Conservation (phyloP, 1,140 invertebrate genomes). For the Monomorium pharaonis region DNA sequence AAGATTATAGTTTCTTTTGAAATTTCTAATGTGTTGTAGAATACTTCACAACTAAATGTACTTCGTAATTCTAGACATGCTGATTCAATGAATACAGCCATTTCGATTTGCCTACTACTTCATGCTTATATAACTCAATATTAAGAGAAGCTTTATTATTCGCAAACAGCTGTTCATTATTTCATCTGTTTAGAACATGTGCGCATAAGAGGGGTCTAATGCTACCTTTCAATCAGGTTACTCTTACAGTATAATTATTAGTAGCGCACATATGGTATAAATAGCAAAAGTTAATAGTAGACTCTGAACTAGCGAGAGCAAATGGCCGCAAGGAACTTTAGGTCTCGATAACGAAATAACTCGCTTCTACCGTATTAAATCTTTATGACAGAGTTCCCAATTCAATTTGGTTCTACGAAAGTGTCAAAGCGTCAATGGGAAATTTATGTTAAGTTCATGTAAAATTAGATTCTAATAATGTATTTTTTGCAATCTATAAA, state of each 20-base stretch:
- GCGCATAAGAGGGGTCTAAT: conserved; percentile 23
- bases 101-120: not conserved
- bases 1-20: not conserved
- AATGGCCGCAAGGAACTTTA: conserved; percentile 27
- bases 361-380: not conserved
- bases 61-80: not conserved
- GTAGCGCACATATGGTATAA: conserved; percentile 47
- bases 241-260: conserved; percentile 68
- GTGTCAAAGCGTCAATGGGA: not conserved
- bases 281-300: conserved; percentile 55
- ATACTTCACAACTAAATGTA: not conserved
- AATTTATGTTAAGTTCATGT: not conserved
- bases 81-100: not conserved
- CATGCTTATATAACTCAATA: not conserved
- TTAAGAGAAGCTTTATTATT: not conserved
- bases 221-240: conserved; percentile 50
- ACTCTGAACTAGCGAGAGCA: conserved; percentile 17
- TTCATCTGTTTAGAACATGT: not conserved
- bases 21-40: not conserved
- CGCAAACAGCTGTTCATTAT: conserved; percentile 40
- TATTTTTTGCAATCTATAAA: not conserved
- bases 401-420: not conserved
- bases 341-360: not conserved
- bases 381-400: not conserved
- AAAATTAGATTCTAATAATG: not conserved